Evolutionary conservation across 2,113 vertebrate species (phyloP), one percentile per base, ranked within the genome.

Genomic region (Sphaerodactylus townsendi): DNA sequence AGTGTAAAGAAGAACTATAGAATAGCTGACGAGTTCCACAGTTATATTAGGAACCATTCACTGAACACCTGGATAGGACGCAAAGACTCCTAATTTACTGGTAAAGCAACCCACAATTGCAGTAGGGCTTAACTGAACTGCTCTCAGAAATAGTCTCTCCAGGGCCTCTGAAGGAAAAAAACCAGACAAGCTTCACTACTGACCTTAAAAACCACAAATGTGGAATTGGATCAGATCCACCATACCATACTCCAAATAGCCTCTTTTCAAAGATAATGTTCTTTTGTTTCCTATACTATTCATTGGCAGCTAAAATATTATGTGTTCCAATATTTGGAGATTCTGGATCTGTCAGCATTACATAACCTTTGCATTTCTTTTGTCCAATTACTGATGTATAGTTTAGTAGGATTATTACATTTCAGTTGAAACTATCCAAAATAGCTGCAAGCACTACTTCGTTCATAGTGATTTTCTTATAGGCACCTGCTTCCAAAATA

Each of bases 361-460:
- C 33, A 50, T 77, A 82, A 77, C 46, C 80, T 70, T 1, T 11
- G 41, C 64, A 62, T 62, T 46, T 46, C 86, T 37, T 86, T 88
- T 92, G 74, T 88, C 90, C 88, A 88, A 88, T 86, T 88, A 86
- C 68, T 85, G 79, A 88, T 93, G 80, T 91, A 83, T 44, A 72
- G 46, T 88, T 94, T 81, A 86, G 62, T 83, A 80, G 79, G 81
- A 91, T 93, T 92, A 91, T 90, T 68, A 33, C 76, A 71, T 92
- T 92, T 94, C 87, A 89, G 3, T 85, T 77, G 90, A 84, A 90
- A 85, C 83, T 84, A 88, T 62, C 71, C 39, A 81, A 90, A 94
- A 88, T 53, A 93, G 82, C 80, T 85, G 81, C 35, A 37, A 91
- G 89, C 59, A 0, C 23, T 85, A 46, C 70, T 81, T 71, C 17